Evolutionary conservation across 2,113 vertebrate genomes (phyloP), one percentile per base, ranked within the genome.

Genomic region (Speoplatyrhinus poulsoni): DNA sequence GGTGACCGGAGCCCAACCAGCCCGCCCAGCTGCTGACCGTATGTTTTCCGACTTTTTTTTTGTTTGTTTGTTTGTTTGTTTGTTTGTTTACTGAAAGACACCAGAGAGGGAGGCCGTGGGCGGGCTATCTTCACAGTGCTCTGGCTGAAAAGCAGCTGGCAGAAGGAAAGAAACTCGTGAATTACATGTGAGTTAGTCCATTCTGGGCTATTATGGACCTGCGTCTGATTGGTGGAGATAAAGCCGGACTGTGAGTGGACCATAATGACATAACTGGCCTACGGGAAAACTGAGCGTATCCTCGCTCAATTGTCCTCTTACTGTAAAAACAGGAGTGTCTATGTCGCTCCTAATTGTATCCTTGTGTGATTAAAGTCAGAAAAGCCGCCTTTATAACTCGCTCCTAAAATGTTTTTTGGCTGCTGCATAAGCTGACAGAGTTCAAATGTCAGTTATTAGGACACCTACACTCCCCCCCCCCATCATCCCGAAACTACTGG

Each of bases 101-200:
- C 66, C 77, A 85, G 82, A 80, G 85, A 81, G 73, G 33, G 72
- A 57, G 8, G 72, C 60, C 54, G 72, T 10, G 7, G 53, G 72
- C 60, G 70, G 70, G 80, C 83, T 86, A 84, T 86, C 84, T 84
- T 71, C 73, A 80, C 77, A 83, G 75, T 78, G 69, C 80, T 64
- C 17, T 9, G 61, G 57, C 81, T 71, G 55, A 55, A 70, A 80
- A 82, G 65, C 62, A 15, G 61, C 5, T 46, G 16, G 41, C 46
- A 79, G 63, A 10, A 63, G 68, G 73, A 72, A 59, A 83, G 78
- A 85, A 62, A 75, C 62, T 75, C 70, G 67, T 72, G 72, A 91
- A 89, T 91, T 91, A 90, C 76, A 80, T 82, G 81, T 83, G 81
- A 85, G 86, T 89, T 85, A 68, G 73, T 76, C 62, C 80, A 83